Base-by-base conservation (phyloP, 2,797 vertebrate genomes). In the Smutsia gigantea region DNA sequence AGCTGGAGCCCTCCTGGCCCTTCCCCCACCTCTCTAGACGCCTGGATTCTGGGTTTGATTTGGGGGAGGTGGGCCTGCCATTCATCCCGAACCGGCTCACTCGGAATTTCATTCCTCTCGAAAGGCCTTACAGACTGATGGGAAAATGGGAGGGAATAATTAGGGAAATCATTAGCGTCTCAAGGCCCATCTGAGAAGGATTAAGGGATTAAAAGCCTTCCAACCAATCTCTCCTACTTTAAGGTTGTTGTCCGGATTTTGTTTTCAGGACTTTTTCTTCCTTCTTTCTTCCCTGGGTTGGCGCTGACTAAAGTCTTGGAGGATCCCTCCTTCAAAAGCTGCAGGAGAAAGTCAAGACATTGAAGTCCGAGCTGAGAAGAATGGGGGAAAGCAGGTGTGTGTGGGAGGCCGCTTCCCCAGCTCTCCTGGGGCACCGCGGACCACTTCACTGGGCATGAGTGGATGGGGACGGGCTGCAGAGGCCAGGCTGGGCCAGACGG, bases 161-260 rank as follows among this genome's bases (percentile, higher is more conserved):
- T 98, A 98, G 96, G 97, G 98, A 98, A 97, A 98, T 97, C 98
- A 98, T 98, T 98, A 98, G 98, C 94, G 97, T 97, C 98, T 98
- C 97, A 97, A 98, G 98, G 97, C 98, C 98, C 98, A 98, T 98
- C 98, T 98, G 98, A 98, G 98, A 98, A 97, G 98, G 98, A 98
- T 98, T 98, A 98, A 98, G 98, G 98, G 98, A 99, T 98, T 98
- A 98, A 97, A 98, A 87, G n/a, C 92, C 96, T 95, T 93, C 91
- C 87, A 89, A 91, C 95, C 85, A 85, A 75, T 94, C 96, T 97
- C 91, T 89, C 93, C 89, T 96, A 96, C 98, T 97, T 94, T 97
- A 98, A 95, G 94, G 97, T 93, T 98, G 95, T 97, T 97, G 96
- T 92, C 92, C 14, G n/a, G 63, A 71, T 85, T 95, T 96, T 92